Base-by-base conservation (phyloP, 1,140 invertebrate genomes). In the Euwallacea fornicatus region DNA sequence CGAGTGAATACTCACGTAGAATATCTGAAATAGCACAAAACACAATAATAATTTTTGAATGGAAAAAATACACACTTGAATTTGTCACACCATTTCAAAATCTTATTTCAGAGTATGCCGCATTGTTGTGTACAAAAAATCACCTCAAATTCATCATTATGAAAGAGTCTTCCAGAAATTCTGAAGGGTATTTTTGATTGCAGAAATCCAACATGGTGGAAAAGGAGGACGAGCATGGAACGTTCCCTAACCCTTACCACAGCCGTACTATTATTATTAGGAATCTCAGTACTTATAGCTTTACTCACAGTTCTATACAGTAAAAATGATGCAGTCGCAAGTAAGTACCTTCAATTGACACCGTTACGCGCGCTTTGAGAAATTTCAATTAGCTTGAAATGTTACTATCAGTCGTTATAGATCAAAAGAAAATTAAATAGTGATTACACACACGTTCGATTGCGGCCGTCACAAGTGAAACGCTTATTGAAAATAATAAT, bases 141-240 rank as follows among this genome's bases (percentile, higher is more conserved):
- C 21, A 2, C 4, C 21, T 33, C 21, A 33, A 1, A 33, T 33
- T 4, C 21, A 33, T 33, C 21, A 33, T 33, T 4, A 33, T 33
- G 21, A 33, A 33, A 33, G 4, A 33, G 21, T 33, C 21, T 33
- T 33, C 21, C 4, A 33, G 21, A 33, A 4, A 33, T 33, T 4
- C 21, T 33, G 21, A 33, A 2, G 21, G 10, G 50, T 10, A 59
- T 15, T 71, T 70, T 71, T 79, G 77, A 84, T 78, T 76, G 74
- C 84, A 94, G 92, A 83, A 92, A 92, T 81, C 92, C 92, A 76
- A 92, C 91, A 82, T 95, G 92, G 90, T 95, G 93, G 93, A 89
- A 89, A 73, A 86, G 92, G 71, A 84, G 93, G 73, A 93, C 91
- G 10, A 85, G 88, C 73, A 81, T 94, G 83, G 93, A 95, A 83